Evolutionary conservation across 1,140 invertebrate genomes (phyloP).

Genomic region (Drosophila nannoptera): DNA sequence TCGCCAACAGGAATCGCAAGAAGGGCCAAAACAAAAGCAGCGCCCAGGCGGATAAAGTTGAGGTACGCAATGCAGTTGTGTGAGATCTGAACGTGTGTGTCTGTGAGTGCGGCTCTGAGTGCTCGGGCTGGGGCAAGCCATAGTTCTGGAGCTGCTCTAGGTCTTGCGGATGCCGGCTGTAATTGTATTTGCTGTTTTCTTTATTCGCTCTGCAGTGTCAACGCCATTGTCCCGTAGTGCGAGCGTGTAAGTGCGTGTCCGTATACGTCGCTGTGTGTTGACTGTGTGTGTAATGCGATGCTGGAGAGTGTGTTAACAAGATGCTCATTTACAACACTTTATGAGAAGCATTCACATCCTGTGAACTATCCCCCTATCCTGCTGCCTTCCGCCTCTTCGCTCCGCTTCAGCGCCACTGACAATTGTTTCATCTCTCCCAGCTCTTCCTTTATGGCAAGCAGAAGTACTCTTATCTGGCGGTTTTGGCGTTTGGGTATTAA

Average conservation of each 20-base stretch:
- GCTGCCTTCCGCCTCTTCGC: background rate
- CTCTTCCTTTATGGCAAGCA: slow-evolving; percentile 7
- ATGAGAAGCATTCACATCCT: slow-evolving; percentile 38
- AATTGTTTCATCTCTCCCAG: slow-evolving; percentile 4
- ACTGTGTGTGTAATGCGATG: slow-evolving; percentile 53
- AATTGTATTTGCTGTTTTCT: slow-evolving; percentile 60
- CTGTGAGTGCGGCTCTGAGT: background rate
- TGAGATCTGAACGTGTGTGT: background rate
- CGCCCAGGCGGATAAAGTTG: background rate
- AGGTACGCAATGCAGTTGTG: slow-evolving; percentile 8
- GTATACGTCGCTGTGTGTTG: slow-evolving; percentile 3
- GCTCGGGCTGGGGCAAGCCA: background rate
- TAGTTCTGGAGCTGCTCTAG: background rate
- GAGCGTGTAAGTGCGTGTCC: slow-evolving; percentile 9
- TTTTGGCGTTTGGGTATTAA: slow-evolving; percentile 21
- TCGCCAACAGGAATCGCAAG: background rate
- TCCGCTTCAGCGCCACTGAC: background rate
- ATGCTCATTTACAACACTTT: slow-evolving; percentile 70
- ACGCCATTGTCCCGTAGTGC: slow-evolving; percentile 29
- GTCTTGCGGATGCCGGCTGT: slow-evolving; percentile 24
- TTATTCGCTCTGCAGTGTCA: slow-evolving; percentile 43
- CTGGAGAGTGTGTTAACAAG: slow-evolving; percentile 66
- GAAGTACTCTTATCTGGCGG: slow-evolving; percentile 10
- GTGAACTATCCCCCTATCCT: background rate
- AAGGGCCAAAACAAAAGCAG: slow-evolving; percentile 12